Evolutionary conservation across 1,140 invertebrate genomes (phyloP).

Genomic region (Alviniconcha marisindica): DNA sequence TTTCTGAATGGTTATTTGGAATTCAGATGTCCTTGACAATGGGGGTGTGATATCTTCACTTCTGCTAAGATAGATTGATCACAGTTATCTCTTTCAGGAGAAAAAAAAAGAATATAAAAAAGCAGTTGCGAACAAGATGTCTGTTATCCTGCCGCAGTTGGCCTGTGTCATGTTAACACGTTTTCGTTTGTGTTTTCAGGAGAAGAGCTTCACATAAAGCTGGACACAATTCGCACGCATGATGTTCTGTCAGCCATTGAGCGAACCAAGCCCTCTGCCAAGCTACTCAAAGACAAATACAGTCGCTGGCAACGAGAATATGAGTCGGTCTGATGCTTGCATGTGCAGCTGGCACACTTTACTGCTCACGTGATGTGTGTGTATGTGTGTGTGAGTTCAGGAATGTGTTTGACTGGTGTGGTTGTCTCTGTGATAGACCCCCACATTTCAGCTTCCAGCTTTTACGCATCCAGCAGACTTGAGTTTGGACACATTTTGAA

Average conservation of each 20-base stretch:
- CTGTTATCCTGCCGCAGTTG: neutral
- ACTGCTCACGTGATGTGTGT: neutral
- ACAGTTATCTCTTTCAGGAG: too few relatives aligned
- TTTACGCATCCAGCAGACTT: neutral
- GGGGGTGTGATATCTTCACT: too few relatives aligned
- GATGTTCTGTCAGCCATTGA: constrained; percentile 77
- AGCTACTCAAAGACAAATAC: constrained; percentile 76
- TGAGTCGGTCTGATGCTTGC: constrained; percentile 76
- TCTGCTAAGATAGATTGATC: too few relatives aligned
- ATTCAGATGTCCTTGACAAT: too few relatives aligned
- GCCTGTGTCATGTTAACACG: neutral
- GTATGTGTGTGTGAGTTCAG: neutral
- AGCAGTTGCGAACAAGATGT: neutral
- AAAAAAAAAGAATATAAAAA: too few relatives aligned
- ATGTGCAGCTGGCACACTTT: neutral
- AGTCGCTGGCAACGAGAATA: constrained; percentile 77
- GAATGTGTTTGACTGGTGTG: neutral
- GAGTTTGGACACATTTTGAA: neutral
- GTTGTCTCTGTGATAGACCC: neutral
- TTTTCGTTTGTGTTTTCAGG: constrained; percentile 59
- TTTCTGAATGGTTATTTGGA: too few relatives aligned
- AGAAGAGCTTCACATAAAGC: constrained; percentile 73
- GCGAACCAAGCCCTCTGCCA: constrained; percentile 78
- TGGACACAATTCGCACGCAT: constrained; percentile 77
- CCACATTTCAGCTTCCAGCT: neutral